Evolutionary conservation across 2,888 invertebrate species (phyloP), one percentile per base, ranked within the genome.

Genomic region (Esperia sulphurella): DNA sequence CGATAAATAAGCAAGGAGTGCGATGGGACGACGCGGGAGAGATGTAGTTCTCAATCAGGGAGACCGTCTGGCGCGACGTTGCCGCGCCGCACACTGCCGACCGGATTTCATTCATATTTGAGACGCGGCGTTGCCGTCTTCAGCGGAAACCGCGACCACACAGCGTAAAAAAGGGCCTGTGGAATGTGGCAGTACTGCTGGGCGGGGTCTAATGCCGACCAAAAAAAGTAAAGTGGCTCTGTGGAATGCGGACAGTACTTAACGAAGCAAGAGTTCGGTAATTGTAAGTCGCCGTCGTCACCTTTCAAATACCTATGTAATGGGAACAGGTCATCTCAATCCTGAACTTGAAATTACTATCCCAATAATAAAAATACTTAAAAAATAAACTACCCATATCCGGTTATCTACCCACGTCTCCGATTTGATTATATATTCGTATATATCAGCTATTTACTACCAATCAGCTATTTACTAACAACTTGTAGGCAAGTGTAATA

Each of bases 21-120:
- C 62, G 68, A 72, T 71, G 76, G 75, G 76, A 68, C 82, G 68
- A 75, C 69, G 81, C 82, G 83, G 82, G 83, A 83, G 79, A 77
- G 79, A 79, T 80, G 79, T 71, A 83, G 77, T 87, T 85, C 88
- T 88, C 83, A 89, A 88, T 89, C 87, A 82, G 78, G 76, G 76
- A 79, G 65, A 70, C 75, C 82, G 87, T 83, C 87, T 86, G 82
- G 77, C 56, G 89, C 88, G 79, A 77, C 82, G 88, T 89, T 89
- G 89, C 89, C 89, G 58, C 68, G 50, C 83, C 79, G 87, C 63
- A 69, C 83, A 71, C 83, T 82, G 84, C 86, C 82, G 85, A 84
- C 86, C 83, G 85, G 88, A 84, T 87, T 88, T 89, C 89, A 89
- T 89, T 89, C 89, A 89, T 89, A 89, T 89, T 85, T 88, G 80